Evolutionary conservation across 2,113 vertebrate species (phyloP).

Genomic region (Actenoides lindsayi): DNA sequence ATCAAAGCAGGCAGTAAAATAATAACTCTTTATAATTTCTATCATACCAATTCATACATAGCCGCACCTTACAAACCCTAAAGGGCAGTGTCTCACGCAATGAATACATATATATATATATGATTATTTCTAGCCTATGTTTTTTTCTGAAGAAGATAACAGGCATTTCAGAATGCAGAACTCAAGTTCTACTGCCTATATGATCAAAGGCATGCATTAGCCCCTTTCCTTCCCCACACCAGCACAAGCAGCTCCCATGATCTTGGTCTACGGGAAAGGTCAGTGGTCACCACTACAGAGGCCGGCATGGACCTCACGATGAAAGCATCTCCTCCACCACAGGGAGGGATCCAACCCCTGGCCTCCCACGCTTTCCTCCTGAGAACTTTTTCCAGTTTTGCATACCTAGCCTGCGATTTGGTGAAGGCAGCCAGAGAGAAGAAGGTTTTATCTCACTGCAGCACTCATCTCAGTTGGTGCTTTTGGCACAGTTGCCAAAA

Average conservation of each 20-base stretch:
- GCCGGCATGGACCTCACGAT: not conserved
- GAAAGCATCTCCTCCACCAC: not conserved
- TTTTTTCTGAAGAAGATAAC: not conserved
- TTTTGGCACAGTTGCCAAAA: not conserved
- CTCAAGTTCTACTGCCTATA: not conserved
- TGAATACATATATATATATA: too few relatives aligned
- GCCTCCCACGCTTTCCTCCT: not conserved
- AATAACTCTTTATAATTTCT: not conserved
- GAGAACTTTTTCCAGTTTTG: not conserved
- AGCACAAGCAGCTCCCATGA: not conserved
- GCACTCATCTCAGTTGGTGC: not conserved
- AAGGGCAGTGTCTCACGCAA: not conserved
- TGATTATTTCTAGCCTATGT: not conserved
- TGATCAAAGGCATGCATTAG: not conserved
- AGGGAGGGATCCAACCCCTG: not conserved
- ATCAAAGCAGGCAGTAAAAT: not conserved
- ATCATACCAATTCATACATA: not conserved
- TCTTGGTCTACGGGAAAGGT: not conserved
- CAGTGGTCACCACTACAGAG: not conserved
- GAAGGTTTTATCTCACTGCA: not conserved
- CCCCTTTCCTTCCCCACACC: not conserved
- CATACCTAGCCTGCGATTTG: not conserved
- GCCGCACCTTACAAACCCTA: not conserved
- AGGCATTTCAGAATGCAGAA: not conserved
- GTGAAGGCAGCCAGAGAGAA: not conserved